Percentiles rank a stretch among this genome's conserved stretches.
These are phyloP conservation scores for Deilephila porcellus DNA, from an alignment of 2,888 invertebrate genomes.

Conservation along the genomic window DNA sequence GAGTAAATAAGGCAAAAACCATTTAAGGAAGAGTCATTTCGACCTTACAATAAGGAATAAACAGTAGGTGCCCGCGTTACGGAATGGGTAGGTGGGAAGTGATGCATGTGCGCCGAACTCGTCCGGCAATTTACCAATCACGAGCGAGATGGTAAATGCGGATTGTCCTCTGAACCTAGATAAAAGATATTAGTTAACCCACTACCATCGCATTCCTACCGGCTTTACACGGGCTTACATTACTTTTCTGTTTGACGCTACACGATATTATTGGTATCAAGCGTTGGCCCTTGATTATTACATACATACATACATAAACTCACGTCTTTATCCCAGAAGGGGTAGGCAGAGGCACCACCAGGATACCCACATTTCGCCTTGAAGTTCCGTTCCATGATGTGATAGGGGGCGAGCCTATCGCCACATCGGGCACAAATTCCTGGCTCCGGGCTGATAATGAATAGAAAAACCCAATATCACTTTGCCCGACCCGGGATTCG, in stretches of 20 bases:
- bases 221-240: neutral
- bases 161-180: slow-evolving; percentile 51
- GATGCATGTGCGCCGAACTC: slow-evolving; percentile 60
- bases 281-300: neutral
- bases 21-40: slow-evolving; percentile 9
- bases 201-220: neutral
- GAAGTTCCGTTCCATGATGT: no score
- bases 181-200: slow-evolving; percentile 11
- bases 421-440: no score
- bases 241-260: neutral
- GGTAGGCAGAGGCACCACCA: no score
- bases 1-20: neutral
- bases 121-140: slow-evolving; percentile 80
- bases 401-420: no score
- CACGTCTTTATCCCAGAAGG: no score
- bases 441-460: no score
- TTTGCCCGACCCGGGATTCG: no score
- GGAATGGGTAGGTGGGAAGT: slow-evolving; percentile 60
- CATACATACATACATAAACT: no score
- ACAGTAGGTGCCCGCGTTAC: slow-evolving; percentile 24
- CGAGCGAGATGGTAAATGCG: slow-evolving; percentile 53
- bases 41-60: slow-evolving; percentile 18
- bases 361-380: no score
- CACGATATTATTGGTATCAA: neutral
- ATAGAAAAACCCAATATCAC: no score